Evolutionary conservation across 2,888 invertebrate species (phyloP), one percentile per base, ranked within the genome.

Genomic region (Lepidocyrtoides sp.): DNA sequence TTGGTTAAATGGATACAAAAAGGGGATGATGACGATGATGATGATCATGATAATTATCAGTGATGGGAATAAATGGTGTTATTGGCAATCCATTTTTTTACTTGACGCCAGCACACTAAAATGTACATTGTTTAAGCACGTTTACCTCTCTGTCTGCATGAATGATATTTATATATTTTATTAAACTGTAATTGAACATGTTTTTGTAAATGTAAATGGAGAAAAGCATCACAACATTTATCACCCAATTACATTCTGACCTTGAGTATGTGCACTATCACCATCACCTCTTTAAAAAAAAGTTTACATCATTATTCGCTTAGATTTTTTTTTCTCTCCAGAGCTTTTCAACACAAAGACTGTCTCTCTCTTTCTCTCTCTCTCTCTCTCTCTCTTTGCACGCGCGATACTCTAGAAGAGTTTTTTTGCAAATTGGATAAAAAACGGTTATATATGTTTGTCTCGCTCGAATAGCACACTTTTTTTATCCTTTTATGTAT

Each of bases 371-470:
- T n/a, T n/a, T n/a, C n/a, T n/a, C n/a, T n/a, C n/a, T n/a, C n/a
- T n/a, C n/a, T n/a, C n/a, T n/a, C n/a, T n/a, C n/a, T n/a, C 26
- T 23, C 10, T 26, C 23, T 17, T 29, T 29, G 29, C n/a, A 63
- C 63, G 17, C 29, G 51, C 29, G 32, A 17, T 54, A 54, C 54
- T 1, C 32, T n/a, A 29, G 54, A 79, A 79, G 32, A 79, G 51
- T 7, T 14, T 29, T 26, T 29, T 44, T 36, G 51, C 14, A 51
- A 84, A 84, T 69, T 84, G 51, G 69, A 69, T 69, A 84, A 84
- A 83, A 36, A 83, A 83, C 26, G 48, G 69, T 20, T 63, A 63
- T 17, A 44, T 41, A 5, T 79, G 72, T 17, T 63, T 17, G 1
- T 44, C 12, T 48, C 20, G 5, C 12, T 29, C 1, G 10, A n/a